These are phyloP conservation scores for Caranx ignobilis DNA, from an alignment of 2,113 vertebrate genomes.

Conservation along the genomic window DNA sequence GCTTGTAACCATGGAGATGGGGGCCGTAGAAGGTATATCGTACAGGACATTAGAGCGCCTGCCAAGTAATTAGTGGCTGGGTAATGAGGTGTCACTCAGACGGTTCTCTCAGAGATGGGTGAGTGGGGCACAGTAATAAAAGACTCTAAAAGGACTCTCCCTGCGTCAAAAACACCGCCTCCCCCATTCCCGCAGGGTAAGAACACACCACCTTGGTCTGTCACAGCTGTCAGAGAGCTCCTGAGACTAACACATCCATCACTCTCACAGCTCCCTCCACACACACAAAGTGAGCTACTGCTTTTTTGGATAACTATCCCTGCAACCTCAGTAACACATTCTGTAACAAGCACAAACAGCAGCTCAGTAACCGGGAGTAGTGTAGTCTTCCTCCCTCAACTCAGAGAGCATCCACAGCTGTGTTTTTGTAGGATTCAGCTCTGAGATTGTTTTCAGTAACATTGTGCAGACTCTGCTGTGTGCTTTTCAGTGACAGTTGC, in stretches of 20 bases:
- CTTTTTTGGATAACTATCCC: conserved; percentile 26
- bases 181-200: conserved; percentile 23
- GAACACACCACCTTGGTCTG: conserved; percentile 46
- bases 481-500: conserved; percentile 52
- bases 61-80: conserved; percentile 68
- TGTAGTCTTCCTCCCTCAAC: conserved; percentile 2
- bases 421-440: conserved; percentile 20
- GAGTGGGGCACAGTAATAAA: conserved; percentile 48
- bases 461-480: conserved; percentile 37
- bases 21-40: conserved; percentile 46
- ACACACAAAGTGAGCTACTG: neutral
- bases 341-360: conserved; percentile 29
- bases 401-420: neutral
- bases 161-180: conserved; percentile 2
- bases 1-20: conserved; percentile 51
- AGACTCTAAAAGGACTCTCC: conserved; percentile 41
- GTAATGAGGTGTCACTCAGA: conserved; percentile 73
- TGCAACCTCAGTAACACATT: conserved; percentile 16
- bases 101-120: conserved; percentile 34
- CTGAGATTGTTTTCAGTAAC: conserved; percentile 21
- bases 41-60: conserved; percentile 40
- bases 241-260: conserved; percentile 45
- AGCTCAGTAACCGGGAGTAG: conserved; percentile 34
- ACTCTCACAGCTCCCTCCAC: neutral
- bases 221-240: conserved; percentile 55